Conservation (phyloP, 2,888 invertebrate genomes). For the Papilio gigon region DNA sequence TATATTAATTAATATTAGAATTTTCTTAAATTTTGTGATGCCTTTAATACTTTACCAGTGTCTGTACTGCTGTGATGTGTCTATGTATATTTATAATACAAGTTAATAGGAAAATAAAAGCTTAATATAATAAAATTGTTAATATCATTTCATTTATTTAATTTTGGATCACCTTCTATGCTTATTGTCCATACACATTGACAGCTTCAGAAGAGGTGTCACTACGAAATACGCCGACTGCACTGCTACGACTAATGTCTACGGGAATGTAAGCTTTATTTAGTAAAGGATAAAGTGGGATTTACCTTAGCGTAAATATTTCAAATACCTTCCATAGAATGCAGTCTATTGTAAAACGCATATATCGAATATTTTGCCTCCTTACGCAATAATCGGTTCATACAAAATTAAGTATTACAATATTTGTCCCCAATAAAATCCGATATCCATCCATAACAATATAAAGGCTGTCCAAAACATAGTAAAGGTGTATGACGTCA, state of each 20-base stretch:
- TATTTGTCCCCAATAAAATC: not conserved
- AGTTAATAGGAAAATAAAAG: slow-evolving; percentile 3
- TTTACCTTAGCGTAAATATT: not conserved
- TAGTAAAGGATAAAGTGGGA: not conserved
- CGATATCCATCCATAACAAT: not conserved
- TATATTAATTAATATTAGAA: not conserved
- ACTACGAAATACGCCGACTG: not conserved
- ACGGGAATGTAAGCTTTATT: not conserved
- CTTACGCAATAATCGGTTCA: not conserved
- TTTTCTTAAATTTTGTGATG: not conserved
- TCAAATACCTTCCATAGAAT: not conserved
- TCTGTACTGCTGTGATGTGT: slow-evolving; percentile 18
- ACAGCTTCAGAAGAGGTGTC: too few relatives aligned
- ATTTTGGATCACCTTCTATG: not conserved
- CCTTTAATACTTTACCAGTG: not conserved
- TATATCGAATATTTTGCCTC: not conserved
- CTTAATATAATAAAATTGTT: slow-evolving; percentile 1
- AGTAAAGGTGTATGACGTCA: not conserved
- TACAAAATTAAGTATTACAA: not conserved
- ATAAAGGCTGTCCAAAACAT: not conserved
- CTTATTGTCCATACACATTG: too few relatives aligned
- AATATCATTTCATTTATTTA: not conserved
- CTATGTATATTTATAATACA: slow-evolving; percentile 4
- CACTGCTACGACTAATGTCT: not conserved
- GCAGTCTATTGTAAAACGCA: not conserved